Conservation (phyloP, 2,113 vertebrate species). For the Pitta sordida region DNA sequence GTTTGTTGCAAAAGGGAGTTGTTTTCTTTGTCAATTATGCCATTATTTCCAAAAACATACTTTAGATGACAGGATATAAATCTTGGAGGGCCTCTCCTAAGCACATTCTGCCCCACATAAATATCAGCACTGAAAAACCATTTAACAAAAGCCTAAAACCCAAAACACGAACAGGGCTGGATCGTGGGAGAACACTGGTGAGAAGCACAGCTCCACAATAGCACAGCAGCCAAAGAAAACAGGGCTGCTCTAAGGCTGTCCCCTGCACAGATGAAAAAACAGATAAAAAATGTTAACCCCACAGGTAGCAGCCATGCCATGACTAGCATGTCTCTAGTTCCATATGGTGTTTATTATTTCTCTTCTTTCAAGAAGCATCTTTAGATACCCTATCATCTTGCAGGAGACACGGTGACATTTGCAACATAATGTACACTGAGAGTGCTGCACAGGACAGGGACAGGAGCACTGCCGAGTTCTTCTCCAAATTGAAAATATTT, state of each 20-base stretch:
- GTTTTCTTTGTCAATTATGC: conserved; percentile 14
- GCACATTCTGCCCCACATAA: background rate
- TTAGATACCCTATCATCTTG: background rate
- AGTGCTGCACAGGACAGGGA: background rate
- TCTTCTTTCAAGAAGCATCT: background rate
- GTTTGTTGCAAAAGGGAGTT: background rate
- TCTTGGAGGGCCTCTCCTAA: background rate
- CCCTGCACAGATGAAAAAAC: background rate
- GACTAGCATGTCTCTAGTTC: background rate
- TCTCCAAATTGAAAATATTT: background rate
- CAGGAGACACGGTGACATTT: fast-evolving
- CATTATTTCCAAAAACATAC: conserved; percentile 18
- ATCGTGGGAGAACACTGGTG: background rate
- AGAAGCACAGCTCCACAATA: background rate
- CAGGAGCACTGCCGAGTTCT: fast-evolving
- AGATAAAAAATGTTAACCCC: background rate
- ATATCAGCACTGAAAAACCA: background rate
- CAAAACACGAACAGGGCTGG: background rate
- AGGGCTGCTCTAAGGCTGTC: background rate
- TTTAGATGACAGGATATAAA: conserved; percentile 13
- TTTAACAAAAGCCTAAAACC: background rate
- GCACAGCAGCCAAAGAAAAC: conserved; percentile 2
- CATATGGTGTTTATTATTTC: background rate
- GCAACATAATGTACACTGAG: fast-evolving
- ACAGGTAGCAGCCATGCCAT: background rate